Evolutionary conservation across 2,113 vertebrate species (phyloP).

Genomic region (Galemys pyrenaicus): DNA sequence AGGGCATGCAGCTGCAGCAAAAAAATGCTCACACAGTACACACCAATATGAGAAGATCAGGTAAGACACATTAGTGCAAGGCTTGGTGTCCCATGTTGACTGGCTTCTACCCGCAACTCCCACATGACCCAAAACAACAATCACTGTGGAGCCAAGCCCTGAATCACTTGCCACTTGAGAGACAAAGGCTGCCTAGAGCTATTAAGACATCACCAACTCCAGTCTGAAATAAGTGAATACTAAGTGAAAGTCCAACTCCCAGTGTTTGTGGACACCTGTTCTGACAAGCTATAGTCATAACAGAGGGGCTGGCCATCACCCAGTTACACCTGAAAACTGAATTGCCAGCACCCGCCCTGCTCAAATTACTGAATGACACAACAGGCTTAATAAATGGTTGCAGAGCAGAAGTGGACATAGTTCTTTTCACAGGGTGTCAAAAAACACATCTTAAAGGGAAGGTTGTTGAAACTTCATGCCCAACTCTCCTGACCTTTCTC

Average conservation of each 20-base stretch:
- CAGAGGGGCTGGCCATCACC: not conserved
- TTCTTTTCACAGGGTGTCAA: slow-evolving; percentile 43
- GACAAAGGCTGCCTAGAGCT: not conserved
- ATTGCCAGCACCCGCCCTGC: not conserved
- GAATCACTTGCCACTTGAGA: not conserved
- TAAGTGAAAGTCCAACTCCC: not conserved
- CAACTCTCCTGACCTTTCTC: slow-evolving; percentile 58
- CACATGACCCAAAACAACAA: not conserved
- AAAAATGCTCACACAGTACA: not conserved
- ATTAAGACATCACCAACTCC: not conserved
- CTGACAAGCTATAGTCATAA: not conserved
- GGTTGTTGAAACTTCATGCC: slow-evolving; percentile 66
- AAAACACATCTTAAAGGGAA: slow-evolving; percentile 48
- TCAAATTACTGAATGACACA: not conserved
- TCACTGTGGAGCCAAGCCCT: not conserved
- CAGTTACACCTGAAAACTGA: not conserved
- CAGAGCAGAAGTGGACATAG: not conserved
- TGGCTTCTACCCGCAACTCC: not conserved
- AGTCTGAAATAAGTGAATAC: not conserved
- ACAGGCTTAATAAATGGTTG: not conserved
- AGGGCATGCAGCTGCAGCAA: not conserved
- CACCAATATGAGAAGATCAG: not conserved
- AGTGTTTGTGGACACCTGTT: not conserved
- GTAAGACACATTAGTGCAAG: not conserved
- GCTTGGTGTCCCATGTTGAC: not conserved